These are phyloP conservation scores for Drosophila leontia DNA, from an alignment of 1,140 invertebrate species.

Conservation along the genomic window DNA sequence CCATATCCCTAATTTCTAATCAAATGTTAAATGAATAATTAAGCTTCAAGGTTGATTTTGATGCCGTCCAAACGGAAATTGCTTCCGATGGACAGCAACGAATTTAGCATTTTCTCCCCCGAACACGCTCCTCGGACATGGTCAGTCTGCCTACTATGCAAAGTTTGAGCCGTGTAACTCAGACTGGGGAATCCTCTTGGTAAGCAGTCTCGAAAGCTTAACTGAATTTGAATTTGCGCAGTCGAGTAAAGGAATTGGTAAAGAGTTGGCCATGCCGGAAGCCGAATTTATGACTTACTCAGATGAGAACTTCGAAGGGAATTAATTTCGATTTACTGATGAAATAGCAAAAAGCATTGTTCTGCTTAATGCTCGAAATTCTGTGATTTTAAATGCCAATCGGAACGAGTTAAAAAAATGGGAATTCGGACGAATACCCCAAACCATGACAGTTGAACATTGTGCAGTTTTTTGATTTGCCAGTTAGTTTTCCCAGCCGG, in stretches of 20 bases:
- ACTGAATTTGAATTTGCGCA: slow-evolving; percentile 22
- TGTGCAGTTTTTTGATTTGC: slow-evolving; percentile 22
- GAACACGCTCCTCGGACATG: neutral
- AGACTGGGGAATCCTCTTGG: slow-evolving; percentile 16
- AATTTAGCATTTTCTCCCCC: slow-evolving; percentile 1
- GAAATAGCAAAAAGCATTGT: slow-evolving; percentile 2
- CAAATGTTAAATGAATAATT: slow-evolving; percentile 57
- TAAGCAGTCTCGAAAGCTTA: slow-evolving; percentile 14
- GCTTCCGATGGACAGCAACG: neutral
- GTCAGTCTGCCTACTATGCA: slow-evolving; percentile 10
- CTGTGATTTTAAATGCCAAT: slow-evolving; percentile 11
- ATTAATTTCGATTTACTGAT: slow-evolving; percentile 8
- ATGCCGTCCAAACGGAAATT: slow-evolving; percentile 27
- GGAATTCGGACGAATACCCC: neutral
- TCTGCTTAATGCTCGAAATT: neutral
- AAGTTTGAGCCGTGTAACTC: neutral
- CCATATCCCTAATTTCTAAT: slow-evolving; percentile 52
- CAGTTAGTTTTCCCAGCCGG: slow-evolving; percentile 20
- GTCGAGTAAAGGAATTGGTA: slow-evolving; percentile 3
- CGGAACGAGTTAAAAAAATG: slow-evolving; percentile 1
- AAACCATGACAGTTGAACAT: slow-evolving; percentile 24
- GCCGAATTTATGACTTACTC: slow-evolving; percentile 10
- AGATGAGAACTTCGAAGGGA: neutral
- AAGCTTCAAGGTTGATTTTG: slow-evolving; percentile 23
- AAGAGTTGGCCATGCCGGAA: neutral